A percentile compares a stretch with the other conserved stretches of the same genome.
phyloP scores from a whole-genome alignment of 2,797 vertebrate species.

The Tragopan temminckii region DNA sequence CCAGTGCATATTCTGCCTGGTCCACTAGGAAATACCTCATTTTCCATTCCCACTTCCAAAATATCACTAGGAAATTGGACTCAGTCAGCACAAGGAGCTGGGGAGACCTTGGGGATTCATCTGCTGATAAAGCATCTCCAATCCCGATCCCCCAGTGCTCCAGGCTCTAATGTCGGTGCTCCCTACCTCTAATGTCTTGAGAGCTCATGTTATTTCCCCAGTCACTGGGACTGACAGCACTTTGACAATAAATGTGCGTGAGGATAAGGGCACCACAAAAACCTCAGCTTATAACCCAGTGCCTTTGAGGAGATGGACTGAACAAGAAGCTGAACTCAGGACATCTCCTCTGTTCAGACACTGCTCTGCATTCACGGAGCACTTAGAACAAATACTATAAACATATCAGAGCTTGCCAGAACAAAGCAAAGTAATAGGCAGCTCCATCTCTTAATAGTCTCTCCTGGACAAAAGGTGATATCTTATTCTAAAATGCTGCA shows the following conservation, averaged over 20 bases:
- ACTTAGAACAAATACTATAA: background rate
- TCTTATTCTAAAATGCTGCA: background rate
- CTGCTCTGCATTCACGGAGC: background rate
- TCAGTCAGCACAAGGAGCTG: constrained; percentile 14
- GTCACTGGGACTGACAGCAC: constrained; percentile 34
- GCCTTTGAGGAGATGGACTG: background rate
- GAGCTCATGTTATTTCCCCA: constrained; percentile 28
- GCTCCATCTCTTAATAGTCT: background rate
- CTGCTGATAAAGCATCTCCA: constrained; percentile 26
- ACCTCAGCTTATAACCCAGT: background rate
- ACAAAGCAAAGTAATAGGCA: background rate
- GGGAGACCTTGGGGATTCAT: constrained; percentile 1
- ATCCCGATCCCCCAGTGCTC: background rate
- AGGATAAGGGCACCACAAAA: background rate
- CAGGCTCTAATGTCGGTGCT: too few species aligned
- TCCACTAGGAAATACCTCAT: background rate
- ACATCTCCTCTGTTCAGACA: background rate
- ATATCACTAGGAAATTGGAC: background rate
- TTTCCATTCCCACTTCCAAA: background rate
- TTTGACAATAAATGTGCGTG: background rate
- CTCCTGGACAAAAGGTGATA: background rate
- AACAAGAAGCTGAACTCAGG: background rate
- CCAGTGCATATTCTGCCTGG: background rate
- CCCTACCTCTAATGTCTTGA: background rate
- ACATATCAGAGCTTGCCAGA: background rate